Evolutionary conservation across 2,888 invertebrate species (phyloP).

Genomic region (Drosophila melanosoma): DNA sequence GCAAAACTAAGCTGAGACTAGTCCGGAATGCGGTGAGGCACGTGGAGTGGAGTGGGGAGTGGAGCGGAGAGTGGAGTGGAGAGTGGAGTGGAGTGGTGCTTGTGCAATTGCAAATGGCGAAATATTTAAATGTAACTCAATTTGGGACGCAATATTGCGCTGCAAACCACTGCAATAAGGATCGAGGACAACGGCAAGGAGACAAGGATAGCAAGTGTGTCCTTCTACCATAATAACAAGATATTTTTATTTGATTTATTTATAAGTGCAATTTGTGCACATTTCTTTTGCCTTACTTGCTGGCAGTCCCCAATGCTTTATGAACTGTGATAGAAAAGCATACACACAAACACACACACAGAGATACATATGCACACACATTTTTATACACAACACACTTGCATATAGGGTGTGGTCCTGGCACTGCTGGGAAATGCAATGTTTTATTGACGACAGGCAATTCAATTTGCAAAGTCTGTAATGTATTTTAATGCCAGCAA

Average conservation of each 20-base stretch:
- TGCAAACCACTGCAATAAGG: conserved; percentile 50
- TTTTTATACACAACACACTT: not conserved
- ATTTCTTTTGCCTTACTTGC: conserved; percentile 72
- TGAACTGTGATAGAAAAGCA: conserved; percentile 33
- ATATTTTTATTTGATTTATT: conserved; percentile 80
- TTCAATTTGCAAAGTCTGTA: conserved; percentile 66
- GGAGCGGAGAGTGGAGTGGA: not conserved
- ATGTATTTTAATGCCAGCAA: conserved; percentile 49
- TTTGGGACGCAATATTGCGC: conserved; percentile 67
- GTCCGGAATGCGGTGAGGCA: not conserved
- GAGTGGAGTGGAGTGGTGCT: conserved; percentile 8
- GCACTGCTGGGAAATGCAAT: conserved; percentile 44
- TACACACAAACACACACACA: not conserved
- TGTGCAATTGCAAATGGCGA: conserved; percentile 56
- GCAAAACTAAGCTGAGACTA: conserved; percentile 34
- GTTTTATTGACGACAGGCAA: conserved; percentile 66
- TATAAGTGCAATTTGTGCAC: conserved; percentile 80
- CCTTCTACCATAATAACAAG: conserved; percentile 58
- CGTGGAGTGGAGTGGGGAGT: not conserved
- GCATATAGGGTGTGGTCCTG: conserved; percentile 21
- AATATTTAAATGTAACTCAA: conserved; percentile 78
- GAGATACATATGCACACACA: not conserved
- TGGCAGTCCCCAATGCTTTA: conserved; percentile 48
- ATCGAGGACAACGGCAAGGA: conserved; percentile 23
- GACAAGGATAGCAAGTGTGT: conserved; percentile 31